Conservation (phyloP, 2,113 vertebrate species). For the Nerophis lumbriciformis region DNA sequence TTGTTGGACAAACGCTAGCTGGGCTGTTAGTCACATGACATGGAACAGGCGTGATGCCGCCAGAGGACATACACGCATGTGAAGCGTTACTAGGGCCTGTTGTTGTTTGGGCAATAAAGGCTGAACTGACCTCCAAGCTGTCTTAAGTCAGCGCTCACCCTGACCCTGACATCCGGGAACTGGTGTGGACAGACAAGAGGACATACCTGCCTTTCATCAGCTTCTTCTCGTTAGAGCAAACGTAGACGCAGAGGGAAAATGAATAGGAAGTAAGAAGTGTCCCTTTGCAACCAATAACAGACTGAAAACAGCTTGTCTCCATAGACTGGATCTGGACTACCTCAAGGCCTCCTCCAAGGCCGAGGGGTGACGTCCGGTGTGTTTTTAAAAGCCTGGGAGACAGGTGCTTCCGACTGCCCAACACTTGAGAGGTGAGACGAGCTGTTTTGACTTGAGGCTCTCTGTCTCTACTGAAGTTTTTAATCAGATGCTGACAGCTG, state of each 20-base stretch:
- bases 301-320: constrained; percentile 21
- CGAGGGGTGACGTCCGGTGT: constrained; percentile 30
- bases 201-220: constrained; percentile 60
- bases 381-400: constrained; percentile 42
- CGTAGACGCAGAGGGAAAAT: not conserved
- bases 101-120: constrained; percentile 40
- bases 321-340: constrained; percentile 23
- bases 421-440: constrained; percentile 41
- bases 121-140: constrained; percentile 44
- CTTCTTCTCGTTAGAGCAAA: constrained; percentile 29
- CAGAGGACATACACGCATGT: constrained; percentile 47
- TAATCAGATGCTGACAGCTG: constrained; percentile 67
- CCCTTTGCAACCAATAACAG: constrained; percentile 3
- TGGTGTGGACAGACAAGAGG: constrained; percentile 38
- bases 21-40: constrained; percentile 47
- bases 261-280: too few relatives aligned
- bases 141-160: constrained; percentile 56
- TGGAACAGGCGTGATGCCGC: constrained; percentile 36
- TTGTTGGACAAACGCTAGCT: constrained; percentile 39
- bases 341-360: constrained; percentile 29
- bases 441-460: constrained; percentile 65
- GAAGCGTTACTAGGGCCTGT: constrained; percentile 26
- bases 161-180: constrained; percentile 24
- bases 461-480: constrained; percentile 45
- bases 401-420: constrained; percentile 46